Conservation (phyloP, 1,140 invertebrate species). For the Gonatopus flavifemur region DNA sequence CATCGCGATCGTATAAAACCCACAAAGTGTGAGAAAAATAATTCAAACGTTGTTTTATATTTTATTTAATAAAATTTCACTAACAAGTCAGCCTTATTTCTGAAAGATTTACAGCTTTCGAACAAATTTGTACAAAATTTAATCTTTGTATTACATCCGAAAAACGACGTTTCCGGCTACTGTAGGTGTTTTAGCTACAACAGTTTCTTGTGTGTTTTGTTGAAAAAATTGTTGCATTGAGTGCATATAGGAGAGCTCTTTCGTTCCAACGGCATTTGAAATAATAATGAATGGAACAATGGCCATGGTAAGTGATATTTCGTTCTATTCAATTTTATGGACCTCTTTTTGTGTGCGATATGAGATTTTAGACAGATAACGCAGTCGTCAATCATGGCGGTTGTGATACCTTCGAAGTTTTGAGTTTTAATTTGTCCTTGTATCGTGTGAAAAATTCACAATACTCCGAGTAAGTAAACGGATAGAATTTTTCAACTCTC, state of each 20-base stretch:
- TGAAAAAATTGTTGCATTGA: not conserved
- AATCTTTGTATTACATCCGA: not conserved
- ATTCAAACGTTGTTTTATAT: too few species aligned
- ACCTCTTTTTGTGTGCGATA: not conserved
- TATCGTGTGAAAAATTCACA: too few species aligned
- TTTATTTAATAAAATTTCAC: too few species aligned
- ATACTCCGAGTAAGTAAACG: too few species aligned
- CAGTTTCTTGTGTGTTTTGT: not conserved
- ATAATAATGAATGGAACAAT: slow-evolving; percentile 49
- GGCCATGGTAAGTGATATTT: slow-evolving; percentile 42
- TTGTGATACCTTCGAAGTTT: slow-evolving; percentile 8
- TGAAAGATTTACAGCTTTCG: too few species aligned
- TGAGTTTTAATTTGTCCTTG: too few species aligned
- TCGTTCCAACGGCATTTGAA: slow-evolving; percentile 3
- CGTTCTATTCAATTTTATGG: not conserved
- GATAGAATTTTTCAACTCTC: too few species aligned
- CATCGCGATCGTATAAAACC: too few species aligned
- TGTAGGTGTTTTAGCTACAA: not conserved
- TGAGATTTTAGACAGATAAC: not conserved
- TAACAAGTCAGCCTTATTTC: too few species aligned
- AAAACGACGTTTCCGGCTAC: too few species aligned
- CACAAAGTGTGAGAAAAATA: too few species aligned
- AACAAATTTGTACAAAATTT: too few species aligned
- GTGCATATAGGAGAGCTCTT: not conserved
- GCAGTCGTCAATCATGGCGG: slow-evolving; percentile 38